Evolutionary conservation across 2,888 invertebrate genomes (phyloP), one percentile per base, ranked within the genome.

Genomic region (Blera fallax): DNA sequence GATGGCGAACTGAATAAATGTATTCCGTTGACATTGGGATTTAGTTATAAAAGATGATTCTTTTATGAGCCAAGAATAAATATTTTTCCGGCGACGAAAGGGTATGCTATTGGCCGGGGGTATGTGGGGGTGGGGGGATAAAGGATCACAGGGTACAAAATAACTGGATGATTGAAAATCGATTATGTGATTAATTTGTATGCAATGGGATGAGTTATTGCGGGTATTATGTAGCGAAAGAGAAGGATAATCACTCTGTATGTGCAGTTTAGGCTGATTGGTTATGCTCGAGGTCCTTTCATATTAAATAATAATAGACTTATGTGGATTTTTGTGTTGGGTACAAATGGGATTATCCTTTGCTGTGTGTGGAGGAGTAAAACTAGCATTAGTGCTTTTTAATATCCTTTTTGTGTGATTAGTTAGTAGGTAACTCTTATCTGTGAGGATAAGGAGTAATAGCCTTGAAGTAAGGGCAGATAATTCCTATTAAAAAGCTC

Each of bases 161-260:
- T 82, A 70, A 74, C 80, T 69, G 80, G 74, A 80, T 84, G 84
- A 84, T 84, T 84, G 84, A 84, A 80, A 84, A 84, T 84, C 84
- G 80, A 84, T 84, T 80, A 74, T 32, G 67, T 80, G 84, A 84
- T 84, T 74, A 84, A 84, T 84, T 80, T 70, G 74, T 84, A 80
- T 84, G 84, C 80, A 84, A 37, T 65, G 58, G 64, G 64, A 69
- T 74, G 84, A 80, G 80, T 80, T 70, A 76, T 74, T 45, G 29
- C 3, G 29, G 60, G 27, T 27, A 37, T 60, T 70, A 58, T 62
- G 64, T 24, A 64, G 24, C 16, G 24, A 32, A 29, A 72, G 34
- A 27, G 27, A 18, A 64, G 69, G 81, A 81, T 76, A 70, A 70
- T 76, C 74, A 62, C 80, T 67, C 52, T 67, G 18, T 65, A 5